Base-by-base conservation (phyloP, 1,140 invertebrate genomes). In the Scaptomyza graminum region DNA sequence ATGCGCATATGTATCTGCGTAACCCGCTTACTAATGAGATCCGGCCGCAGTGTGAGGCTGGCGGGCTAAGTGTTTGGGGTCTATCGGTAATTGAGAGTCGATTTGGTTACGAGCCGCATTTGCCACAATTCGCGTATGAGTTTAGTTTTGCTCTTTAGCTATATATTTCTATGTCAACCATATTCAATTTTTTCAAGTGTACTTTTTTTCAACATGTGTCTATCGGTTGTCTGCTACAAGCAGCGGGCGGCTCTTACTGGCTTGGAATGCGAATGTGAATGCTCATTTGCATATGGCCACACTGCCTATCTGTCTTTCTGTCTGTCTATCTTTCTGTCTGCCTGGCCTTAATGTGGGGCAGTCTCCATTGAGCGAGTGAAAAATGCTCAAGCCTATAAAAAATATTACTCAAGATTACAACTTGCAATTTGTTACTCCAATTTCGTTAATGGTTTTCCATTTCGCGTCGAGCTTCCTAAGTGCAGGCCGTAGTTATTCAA, bases 241-340 rank as follows among this genome's bases (percentile, higher is more conserved):
- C 63, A 61, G 63, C 64, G 54, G 68, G 55, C 54, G 64, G 16
- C 51, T 44, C 51, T 61, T 41, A 49, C 52, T 37, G 49, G 63
- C 37, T 46, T 43, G 65, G 71, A 69, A 69, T 68, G 63, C 50
- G 64, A 73, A 69, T 68, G 63, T 43, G 64, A 73, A 73, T 68
- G 59, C 71, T 66, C 65, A 74, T 74, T 74, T 74, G 66, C 71
- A 74, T 74, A 57, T 70, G 59, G 66, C 59, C 66, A 69, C 71
- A 74, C 37, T 41, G 12, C 39, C 16, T 13, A 8, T 16, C 41
- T 13, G 61, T 44, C 37, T 44, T 43, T 11, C 60, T 46, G 57
- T 16, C 31, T 50, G 52, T 43, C 52, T 25, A 34, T 15, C 52
- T 55, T 34, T 15, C 7, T 22, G 4, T 31, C 7, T 31, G 31